Base-by-base conservation (phyloP, 2,113 vertebrate species). In the Apodemus sylvaticus region DNA sequence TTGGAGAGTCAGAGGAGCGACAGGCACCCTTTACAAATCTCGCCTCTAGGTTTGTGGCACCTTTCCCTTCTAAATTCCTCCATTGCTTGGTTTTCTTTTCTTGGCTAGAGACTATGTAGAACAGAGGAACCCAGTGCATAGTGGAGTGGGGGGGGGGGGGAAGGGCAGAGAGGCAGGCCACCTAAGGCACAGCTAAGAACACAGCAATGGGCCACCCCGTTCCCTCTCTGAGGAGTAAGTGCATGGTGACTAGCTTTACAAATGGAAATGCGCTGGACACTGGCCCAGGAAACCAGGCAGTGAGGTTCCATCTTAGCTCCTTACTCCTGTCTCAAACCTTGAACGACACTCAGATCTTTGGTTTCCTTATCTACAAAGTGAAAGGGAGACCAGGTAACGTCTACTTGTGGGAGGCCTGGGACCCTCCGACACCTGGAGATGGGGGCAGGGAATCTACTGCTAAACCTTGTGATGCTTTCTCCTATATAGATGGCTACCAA, bases 51-150 rank as follows among this genome's bases (percentile, higher is more conserved):
- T 93, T 53, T 48, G n/a, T 8, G 74, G 70, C 70, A 92, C 13
- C 8, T 3, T 48, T 90, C 29, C 39, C 68, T 86, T 22, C 53
- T 24, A 42, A 71, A 58, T 20, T 48, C 60, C 83, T 83, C 53
- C 53, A 53, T 7, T 19, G 73, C 20, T 51, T 89, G 86, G 39
- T 73, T 96, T 86, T 92, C 31, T 70, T 77, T 88, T 68, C 77
- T 86, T 91, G 55, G 17, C 90, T 83, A 10, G 81, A 79, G 68
- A 83, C 24, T 14, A 11, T 5, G 7, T 9, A 13, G 48, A 58
- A 4, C 71, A 90, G 16, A 42, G 55, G 86, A 74, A 79, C 13
- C 48, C 20, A 22, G 53, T 1, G 82, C 7, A 90, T 12, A 60
- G 6, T 71, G 53, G n/a, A 55, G 48, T 26, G 81, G 42, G 2